Conservation (phyloP, 2,113 vertebrate species). For the Stomatorhinus ivindoensis region DNA sequence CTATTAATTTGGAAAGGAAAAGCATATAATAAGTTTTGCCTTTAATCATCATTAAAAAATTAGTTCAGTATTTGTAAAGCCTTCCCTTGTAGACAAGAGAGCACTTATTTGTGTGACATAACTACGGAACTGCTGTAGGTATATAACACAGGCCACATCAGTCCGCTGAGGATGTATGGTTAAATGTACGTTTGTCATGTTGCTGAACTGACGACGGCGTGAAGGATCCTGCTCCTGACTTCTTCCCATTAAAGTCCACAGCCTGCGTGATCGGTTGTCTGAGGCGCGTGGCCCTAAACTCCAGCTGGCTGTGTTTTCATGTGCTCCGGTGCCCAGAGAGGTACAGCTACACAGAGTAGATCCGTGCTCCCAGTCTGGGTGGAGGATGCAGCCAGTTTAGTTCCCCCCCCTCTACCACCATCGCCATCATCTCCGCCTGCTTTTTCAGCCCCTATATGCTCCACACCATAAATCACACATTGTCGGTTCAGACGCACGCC, state of each 20-base stretch:
- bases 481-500: constrained; percentile 7
- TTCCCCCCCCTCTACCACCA: background rate
- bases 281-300: background rate
- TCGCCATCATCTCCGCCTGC: background rate
- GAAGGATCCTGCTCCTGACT: background rate
- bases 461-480: constrained; percentile 39
- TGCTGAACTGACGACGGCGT: background rate
- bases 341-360: background rate
- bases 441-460: constrained; percentile 23
- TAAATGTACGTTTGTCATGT: background rate
- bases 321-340: background rate
- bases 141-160: background rate
- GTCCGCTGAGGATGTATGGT: background rate
- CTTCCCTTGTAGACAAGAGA: background rate
- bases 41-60: background rate
- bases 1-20: background rate
- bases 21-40: background rate
- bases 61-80: background rate
- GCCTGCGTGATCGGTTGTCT: background rate
- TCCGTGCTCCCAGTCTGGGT: background rate
- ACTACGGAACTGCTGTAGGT: background rate
- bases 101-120: background rate
- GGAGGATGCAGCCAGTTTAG: background rate
- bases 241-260: background rate
- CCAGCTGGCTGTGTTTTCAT: background rate